Evolutionary conservation across 2,113 vertebrate genomes (phyloP).

Genomic region (Onychostoma macrolepis): DNA sequence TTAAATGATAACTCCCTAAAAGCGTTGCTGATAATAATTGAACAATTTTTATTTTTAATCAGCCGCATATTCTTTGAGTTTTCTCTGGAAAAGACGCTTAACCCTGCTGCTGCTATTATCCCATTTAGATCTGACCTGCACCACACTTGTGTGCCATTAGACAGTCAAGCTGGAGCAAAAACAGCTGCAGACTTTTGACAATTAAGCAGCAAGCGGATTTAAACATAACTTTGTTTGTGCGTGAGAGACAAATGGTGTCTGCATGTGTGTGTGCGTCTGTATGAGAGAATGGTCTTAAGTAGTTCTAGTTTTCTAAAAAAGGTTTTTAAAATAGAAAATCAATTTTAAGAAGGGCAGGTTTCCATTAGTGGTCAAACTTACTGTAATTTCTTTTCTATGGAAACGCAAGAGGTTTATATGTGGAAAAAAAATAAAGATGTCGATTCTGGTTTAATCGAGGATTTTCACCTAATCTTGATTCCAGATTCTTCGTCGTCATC

Average conservation of each 20-base stretch:
- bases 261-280: not conserved
- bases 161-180: constrained; percentile 31
- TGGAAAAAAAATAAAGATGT: not conserved
- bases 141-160: constrained; percentile 13
- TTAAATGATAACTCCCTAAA: not conserved
- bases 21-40: not conserved
- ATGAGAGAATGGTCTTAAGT: not conserved
- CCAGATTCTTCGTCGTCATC: not conserved
- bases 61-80: not conserved
- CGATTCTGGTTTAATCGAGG: not conserved
- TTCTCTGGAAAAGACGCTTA: constrained; percentile 6
- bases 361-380: not conserved
- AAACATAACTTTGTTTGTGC: constrained; percentile 30
- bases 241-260: not conserved
- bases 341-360: not conserved
- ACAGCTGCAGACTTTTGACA: constrained; percentile 21
- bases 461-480: not conserved
- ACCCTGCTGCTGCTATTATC: not conserved
- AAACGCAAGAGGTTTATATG: not conserved
- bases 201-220: constrained; percentile 29
- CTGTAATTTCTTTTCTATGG: no score
- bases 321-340: not conserved
- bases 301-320: not conserved
- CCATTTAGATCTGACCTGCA: constrained; percentile 11
- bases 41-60: not conserved